These are phyloP conservation scores for Malachius bipustulatus DNA, from an alignment of 2,888 invertebrate genomes.

Conservation along the genomic window DNA sequence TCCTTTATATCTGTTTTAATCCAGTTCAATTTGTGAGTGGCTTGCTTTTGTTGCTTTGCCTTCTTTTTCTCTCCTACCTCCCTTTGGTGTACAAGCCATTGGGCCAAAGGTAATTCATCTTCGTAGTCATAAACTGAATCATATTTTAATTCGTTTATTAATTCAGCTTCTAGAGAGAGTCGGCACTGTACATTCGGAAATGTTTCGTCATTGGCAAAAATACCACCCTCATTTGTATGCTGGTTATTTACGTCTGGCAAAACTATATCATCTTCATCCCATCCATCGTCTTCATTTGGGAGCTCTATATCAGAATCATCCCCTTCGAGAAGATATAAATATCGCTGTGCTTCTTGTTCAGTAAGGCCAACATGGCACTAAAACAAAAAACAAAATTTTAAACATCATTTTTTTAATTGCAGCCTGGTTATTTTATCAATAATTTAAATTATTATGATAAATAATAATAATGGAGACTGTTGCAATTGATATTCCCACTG, in stretches of 20 bases:
- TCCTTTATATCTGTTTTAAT: no score
- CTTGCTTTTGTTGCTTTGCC: no score
- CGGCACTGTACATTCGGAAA: constrained; percentile 2
- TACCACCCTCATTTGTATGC: no score
- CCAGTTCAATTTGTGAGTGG: no score
- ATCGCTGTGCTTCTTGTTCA: constrained; percentile 3
- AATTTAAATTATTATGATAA: neutral
- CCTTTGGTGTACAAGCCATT: constrained; percentile 3
- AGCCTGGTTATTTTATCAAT: neutral
- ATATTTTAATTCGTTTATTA: constrained; percentile 2
- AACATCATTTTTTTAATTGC: constrained; percentile 2
- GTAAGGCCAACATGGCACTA: constrained; percentile 3
- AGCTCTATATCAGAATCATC: no score
- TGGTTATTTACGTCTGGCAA: no score
- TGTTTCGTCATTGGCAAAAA: no score
- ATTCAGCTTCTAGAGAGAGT: constrained; percentile 3
- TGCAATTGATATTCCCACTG: neutral
- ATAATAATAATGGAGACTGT: neutral
- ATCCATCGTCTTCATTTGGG: no score
- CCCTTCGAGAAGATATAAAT: constrained; percentile 3
- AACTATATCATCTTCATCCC: no score
- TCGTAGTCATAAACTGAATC: neutral
- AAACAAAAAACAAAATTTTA: neutral
- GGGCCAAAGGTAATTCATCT: constrained; percentile 2
- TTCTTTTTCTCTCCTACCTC: constrained; percentile 1